Percentiles rank a stretch among this genome's conserved stretches.
Conservation (phyloP, 2,113 vertebrate genomes). For the Gallinago jamesoni region DNA sequence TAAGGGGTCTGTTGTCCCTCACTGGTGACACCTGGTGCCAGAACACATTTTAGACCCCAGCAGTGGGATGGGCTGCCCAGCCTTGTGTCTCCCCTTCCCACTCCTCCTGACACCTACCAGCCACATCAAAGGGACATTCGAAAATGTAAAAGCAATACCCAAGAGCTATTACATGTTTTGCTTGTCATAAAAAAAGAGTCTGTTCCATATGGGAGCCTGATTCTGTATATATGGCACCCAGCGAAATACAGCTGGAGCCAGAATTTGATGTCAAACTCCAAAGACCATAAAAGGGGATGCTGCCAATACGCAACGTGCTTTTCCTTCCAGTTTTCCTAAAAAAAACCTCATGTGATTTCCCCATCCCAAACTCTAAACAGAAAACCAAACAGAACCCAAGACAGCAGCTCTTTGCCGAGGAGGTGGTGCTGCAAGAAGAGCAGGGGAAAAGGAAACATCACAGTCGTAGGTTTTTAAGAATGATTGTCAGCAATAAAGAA, state of each 20-base stretch:
- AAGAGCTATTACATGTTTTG: background rate
- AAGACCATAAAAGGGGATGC: background rate
- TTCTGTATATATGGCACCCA: background rate
- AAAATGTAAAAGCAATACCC: background rate
- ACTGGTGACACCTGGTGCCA: background rate
- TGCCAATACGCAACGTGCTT: background rate
- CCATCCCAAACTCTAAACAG: background rate
- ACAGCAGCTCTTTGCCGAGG: background rate
- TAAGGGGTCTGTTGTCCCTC: background rate
- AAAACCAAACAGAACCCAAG: background rate
- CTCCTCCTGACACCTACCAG: background rate
- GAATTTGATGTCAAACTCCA: background rate
- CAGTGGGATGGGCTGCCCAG: background rate
- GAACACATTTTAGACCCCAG: accelerated
- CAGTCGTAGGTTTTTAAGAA: background rate
- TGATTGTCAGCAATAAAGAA: background rate
- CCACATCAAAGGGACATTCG: background rate
- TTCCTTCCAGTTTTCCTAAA: background rate
- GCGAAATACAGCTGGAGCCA: background rate
- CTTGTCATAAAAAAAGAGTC: background rate
- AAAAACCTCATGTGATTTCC: background rate
- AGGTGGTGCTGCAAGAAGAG: background rate
- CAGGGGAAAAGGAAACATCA: background rate
- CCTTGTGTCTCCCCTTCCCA: background rate
- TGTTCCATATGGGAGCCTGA: background rate